phyloP scores from a whole-genome alignment of 2,797 vertebrate genomes.

The Amblyraja radiata region DNA sequence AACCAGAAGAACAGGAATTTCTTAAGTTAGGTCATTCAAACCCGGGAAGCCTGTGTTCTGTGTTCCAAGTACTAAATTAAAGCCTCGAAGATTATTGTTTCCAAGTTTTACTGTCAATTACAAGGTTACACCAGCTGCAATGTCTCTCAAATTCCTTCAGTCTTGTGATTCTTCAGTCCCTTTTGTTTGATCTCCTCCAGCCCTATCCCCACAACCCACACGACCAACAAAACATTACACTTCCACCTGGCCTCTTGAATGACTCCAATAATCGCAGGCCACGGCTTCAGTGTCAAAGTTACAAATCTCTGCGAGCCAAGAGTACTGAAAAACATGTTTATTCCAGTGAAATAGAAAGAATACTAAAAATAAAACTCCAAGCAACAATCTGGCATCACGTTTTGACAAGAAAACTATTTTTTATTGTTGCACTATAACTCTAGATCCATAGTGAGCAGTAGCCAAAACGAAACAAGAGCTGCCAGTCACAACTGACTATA shows the following conservation, averaged over 20 bases:
- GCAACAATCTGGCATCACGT: not conserved
- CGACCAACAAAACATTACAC: too few species aligned
- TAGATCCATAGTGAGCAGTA: not conserved
- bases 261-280: too few species aligned
- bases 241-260: too few species aligned
- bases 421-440: not conserved
- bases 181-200: too few species aligned
- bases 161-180: too few species aligned
- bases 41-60: too few species aligned
- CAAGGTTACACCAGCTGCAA: not conserved
- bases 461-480: not conserved
- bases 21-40: too few species aligned
- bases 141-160: not conserved
- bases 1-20: too few species aligned
- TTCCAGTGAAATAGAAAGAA: not conserved
- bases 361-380: not conserved
- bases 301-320: not conserved
- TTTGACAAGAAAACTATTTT: not conserved
- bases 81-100: not conserved
- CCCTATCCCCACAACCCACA: too few species aligned
- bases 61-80: not conserved
- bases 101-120: not conserved
- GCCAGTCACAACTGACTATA: not conserved
- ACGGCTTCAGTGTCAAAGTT: too few species aligned
- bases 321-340: not conserved